phyloP scores from a whole-genome alignment of 1,140 invertebrate species.

The Colletes latitarsis region DNA sequence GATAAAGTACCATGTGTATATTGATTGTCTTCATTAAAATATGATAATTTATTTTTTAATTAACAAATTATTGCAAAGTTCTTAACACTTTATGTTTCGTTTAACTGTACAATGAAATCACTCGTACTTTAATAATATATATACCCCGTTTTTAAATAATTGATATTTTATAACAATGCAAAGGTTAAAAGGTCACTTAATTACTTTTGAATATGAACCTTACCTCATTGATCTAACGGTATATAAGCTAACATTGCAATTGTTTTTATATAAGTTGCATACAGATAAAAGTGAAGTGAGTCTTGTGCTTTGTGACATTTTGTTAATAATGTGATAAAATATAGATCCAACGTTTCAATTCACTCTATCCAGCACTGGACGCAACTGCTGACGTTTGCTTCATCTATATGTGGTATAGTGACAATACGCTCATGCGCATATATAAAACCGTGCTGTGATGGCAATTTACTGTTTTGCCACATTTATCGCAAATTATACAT shows the following conservation, averaged over 20 bases:
- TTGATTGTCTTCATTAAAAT: no score
- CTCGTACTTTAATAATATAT: constrained; percentile 14
- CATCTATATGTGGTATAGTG: neutral
- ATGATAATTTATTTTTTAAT: constrained; percentile 4
- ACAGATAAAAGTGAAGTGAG: constrained; percentile 39
- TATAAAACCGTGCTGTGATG: neutral
- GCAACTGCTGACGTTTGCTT: neutral
- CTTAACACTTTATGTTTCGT: neutral
- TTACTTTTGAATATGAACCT: constrained; percentile 1
- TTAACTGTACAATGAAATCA: constrained; percentile 1
- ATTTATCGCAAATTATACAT: neutral
- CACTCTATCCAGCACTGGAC: neutral
- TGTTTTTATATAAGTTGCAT: constrained; percentile 54
- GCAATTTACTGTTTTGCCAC: neutral
- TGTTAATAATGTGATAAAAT: neutral
- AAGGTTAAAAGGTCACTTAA: constrained; percentile 41
- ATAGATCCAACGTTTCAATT: neutral
- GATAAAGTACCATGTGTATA: no score
- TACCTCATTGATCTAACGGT: constrained; percentile 59
- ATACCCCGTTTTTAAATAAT: constrained; percentile 13
- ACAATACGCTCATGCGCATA: constrained; percentile 19
- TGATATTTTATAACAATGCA: neutral
- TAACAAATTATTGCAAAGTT: constrained; percentile 7
- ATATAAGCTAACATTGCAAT: constrained; percentile 37
- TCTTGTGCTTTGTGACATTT: constrained; percentile 65